Evolutionary conservation across 2,113 vertebrate species (phyloP).

Genomic region (Cranoglanis bouderius): DNA sequence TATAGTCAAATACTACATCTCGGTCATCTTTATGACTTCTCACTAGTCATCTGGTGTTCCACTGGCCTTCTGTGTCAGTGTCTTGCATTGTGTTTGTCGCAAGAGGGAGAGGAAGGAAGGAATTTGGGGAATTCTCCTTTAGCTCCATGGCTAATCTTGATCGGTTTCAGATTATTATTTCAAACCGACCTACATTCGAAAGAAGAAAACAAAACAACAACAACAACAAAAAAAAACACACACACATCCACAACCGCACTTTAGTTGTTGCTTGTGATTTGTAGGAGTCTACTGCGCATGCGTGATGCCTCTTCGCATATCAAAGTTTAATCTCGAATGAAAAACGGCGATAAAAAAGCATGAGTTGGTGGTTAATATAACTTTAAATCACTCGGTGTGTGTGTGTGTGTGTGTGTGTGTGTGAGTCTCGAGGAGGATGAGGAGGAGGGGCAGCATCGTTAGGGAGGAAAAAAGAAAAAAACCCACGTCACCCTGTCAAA

Average conservation of each 20-base stretch:
- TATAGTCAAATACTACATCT: no score
- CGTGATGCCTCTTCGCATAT: not conserved
- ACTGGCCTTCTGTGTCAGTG: not conserved
- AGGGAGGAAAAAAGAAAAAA: slow-evolving; percentile 34
- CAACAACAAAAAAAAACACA: no score
- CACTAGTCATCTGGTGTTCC: no score
- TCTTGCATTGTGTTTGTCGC: not conserved
- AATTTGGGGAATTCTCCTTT: slow-evolving; percentile 37
- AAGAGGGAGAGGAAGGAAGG: not conserved
- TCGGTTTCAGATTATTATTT: not conserved
- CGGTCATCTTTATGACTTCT: no score
- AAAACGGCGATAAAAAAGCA: not conserved
- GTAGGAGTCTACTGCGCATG: not conserved
- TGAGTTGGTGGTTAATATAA: not conserved
- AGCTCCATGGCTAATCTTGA: slow-evolving; percentile 52
- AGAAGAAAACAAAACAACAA: no score
- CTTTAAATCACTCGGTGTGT: not conserved
- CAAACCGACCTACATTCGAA: not conserved
- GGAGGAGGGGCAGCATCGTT: slow-evolving; percentile 53
- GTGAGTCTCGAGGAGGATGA: not conserved
- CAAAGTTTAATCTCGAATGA: not conserved
- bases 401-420: not conserved
- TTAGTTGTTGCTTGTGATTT: not conserved
- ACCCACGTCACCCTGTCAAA: slow-evolving; percentile 66
- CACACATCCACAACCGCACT: no score